These are phyloP conservation scores for Ephialtes manifestator DNA, from an alignment of 2,888 invertebrate species.

Conservation along the genomic window DNA sequence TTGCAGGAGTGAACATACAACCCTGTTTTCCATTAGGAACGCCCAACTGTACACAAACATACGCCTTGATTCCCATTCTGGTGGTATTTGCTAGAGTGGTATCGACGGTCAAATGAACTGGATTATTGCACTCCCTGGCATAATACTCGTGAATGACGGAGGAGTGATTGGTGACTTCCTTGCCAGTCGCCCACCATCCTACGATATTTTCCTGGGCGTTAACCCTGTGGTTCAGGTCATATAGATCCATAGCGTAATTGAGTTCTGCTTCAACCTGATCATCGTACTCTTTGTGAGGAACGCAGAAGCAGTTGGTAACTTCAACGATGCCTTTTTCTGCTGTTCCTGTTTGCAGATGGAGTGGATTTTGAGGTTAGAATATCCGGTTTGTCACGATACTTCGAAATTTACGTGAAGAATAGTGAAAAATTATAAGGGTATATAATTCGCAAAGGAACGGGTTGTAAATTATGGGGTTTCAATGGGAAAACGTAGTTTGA, in stretches of 20 bases:
- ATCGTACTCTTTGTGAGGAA: constrained; percentile 99
- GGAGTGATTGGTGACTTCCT: constrained; percentile 98
- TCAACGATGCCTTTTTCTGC: constrained; percentile 97
- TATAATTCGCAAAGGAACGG: background rate
- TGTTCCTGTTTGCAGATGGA: constrained; percentile 89
- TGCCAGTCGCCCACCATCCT: constrained; percentile 99
- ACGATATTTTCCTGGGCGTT: constrained; percentile 97
- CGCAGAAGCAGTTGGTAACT: constrained; percentile 99
- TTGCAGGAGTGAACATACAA: constrained; percentile 98
- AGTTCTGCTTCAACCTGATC: constrained; percentile 99
- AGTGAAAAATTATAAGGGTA: background rate
- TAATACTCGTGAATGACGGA: constrained; percentile 99
- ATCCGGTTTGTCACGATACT: background rate
- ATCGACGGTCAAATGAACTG: constrained; percentile 98
- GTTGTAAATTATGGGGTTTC: background rate
- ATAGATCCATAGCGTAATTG: constrained; percentile 98
- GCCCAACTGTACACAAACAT: constrained; percentile 96
- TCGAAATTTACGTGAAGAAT: background rate
- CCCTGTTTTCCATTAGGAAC: constrained; percentile 97
- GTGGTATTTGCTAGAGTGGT: constrained; percentile 93
- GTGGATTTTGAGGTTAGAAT: constrained; percentile 46
- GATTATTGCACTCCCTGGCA: constrained; percentile 96
- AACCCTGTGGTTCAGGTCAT: constrained; percentile 96
- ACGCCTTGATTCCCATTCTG: constrained; percentile 97
- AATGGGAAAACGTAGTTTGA: background rate